These are phyloP conservation scores for Drosophila nr. perissopoda DNA, from an alignment of 2,888 invertebrate species.

Conservation along the genomic window DNA sequence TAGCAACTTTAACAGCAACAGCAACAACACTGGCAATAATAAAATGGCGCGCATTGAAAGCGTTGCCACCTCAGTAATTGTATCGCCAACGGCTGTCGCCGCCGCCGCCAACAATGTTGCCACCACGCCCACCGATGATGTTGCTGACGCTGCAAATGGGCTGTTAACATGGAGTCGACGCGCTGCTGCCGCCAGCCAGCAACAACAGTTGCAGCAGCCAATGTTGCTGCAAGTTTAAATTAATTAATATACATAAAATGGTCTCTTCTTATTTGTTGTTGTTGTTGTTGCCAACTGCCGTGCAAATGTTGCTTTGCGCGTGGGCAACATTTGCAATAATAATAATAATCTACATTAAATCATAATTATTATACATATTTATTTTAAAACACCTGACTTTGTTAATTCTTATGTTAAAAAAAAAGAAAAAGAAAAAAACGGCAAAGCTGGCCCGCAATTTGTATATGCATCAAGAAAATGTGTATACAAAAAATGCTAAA, in stretches of 20 bases:
- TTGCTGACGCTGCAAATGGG: constrained; percentile 65
- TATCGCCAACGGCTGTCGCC: constrained; percentile 66
- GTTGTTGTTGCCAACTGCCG: constrained; percentile 81
- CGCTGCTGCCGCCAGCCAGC: constrained; percentile 64
- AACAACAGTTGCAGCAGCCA: constrained; percentile 49
- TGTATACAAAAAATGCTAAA: constrained; percentile 39
- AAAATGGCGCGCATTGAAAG: constrained; percentile 62
- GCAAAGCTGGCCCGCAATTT: constrained; percentile 58
- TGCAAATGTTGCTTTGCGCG: constrained; percentile 78
- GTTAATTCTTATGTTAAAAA: constrained; percentile 78
- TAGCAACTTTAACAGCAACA: constrained; percentile 34
- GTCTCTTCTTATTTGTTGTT: constrained; percentile 81
- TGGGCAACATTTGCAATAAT: constrained; percentile 81
- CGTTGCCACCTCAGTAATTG: constrained; percentile 84
- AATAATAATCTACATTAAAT: constrained; percentile 65
- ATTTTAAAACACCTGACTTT: constrained; percentile 78
- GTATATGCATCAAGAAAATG: constrained; percentile 47
- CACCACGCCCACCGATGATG: constrained; percentile 49
- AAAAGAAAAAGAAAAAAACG: constrained; percentile 29
- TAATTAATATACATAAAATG: constrained; percentile 57
- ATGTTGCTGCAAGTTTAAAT: constrained; percentile 26
- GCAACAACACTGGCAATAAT: constrained; percentile 50
- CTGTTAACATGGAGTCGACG: constrained; percentile 70
- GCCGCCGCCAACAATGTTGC: constrained; percentile 46
- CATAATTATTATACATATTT: constrained; percentile 66